phyloP scores from a whole-genome alignment of 2,888 invertebrate species.

The Ichneumoninae sp. region DNA sequence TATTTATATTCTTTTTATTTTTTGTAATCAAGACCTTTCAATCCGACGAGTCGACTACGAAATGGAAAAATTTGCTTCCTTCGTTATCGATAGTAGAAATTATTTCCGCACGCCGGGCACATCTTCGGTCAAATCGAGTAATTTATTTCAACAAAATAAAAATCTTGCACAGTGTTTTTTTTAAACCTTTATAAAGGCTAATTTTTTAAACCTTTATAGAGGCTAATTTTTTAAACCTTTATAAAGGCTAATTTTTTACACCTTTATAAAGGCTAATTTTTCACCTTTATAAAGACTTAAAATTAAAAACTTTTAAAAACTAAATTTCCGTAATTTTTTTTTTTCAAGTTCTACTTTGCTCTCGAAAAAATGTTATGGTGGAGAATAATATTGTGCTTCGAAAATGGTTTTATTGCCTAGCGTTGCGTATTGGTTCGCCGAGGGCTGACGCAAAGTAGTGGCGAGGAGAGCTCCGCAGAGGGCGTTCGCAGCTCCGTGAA shows the following conservation, averaged over 20 bases:
- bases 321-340: neutral
- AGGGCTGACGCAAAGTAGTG: conserved; percentile 3
- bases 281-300: too few relatives aligned
- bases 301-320: too few relatives aligned
- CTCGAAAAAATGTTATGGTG: too few relatives aligned
- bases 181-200: neutral
- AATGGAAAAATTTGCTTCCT: too few relatives aligned
- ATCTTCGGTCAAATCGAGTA: too few relatives aligned
- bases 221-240: neutral
- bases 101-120: too few relatives aligned
- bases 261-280: neutral
- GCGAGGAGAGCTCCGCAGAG: neutral
- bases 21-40: too few relatives aligned
- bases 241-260: neutral
- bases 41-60: too few relatives aligned
- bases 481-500: neutral
- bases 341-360: neutral
- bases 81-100: too few relatives aligned
- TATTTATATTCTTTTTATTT: too few relatives aligned
- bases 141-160: too few relatives aligned
- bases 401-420: neutral
- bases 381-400: neutral
- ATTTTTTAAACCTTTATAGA: neutral
- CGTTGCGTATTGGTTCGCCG: conserved; percentile 8
- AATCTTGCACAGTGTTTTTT: too few relatives aligned